Base-by-base conservation (phyloP, 2,113 vertebrate species). In the Atractosteus spatula region DNA sequence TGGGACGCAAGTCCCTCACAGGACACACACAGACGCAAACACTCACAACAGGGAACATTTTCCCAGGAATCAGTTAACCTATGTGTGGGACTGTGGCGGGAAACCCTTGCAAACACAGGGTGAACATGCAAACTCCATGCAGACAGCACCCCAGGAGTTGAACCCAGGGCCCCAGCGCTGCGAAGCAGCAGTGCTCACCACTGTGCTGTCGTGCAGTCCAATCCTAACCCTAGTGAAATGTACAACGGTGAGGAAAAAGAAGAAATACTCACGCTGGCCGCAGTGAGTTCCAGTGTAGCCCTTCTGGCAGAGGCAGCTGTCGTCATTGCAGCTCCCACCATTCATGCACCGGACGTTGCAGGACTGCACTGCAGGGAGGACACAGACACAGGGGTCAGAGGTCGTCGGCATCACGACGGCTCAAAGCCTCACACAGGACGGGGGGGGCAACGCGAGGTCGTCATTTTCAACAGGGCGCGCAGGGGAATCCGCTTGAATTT, bases 281-380 rank as follows among this genome's bases (percentile, higher is more conserved):
- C 96, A 97, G 88, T 96, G 93, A 0, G 81, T 92, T 0, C 95
- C 96, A 0, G 88, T 95, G 77, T 92, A 97, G 68, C 97, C 96
- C 64, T 95, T 95, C 44, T 92, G 89, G 82, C 95, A 97, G 14
- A 86, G 71, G 63, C 96, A 98, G 3, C 92, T 84, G 47, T 96
- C 94, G 54, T 95, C 95, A 0, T 70, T 78, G 70, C 96, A 99
- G 88, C 89, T 92, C 16, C 94, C 96, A 0, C 94, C 95, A 0
- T 96, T 98, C 95, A 98, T 93, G 75, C 95, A 97, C n/a, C 92
- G 89, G 79, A 96, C 84, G 0, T 86, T 94, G 79, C 95, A 98
- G 72, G 92, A 93, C 66, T 93, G 90, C 74, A 92, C 95, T 97
- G 82, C 0, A 68, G 68, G 68, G 7, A 1, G 43, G 42, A 80